Evolutionary conservation across 1,140 invertebrate species (phyloP).

Genomic region (Neoseiulus cucumeris): DNA sequence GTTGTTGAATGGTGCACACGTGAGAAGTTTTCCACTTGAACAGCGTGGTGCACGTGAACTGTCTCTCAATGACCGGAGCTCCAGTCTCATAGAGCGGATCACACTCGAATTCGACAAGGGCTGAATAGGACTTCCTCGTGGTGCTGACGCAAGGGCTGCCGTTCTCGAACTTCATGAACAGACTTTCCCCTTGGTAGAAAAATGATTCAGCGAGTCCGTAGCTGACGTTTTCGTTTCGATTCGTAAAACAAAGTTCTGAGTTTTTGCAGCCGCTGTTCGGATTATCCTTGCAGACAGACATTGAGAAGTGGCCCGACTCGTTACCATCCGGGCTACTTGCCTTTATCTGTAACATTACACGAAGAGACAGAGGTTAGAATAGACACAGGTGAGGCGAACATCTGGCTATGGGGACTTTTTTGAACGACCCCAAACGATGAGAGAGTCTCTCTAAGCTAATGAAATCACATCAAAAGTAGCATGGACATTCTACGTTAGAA

Average conservation of each 20-base stretch:
- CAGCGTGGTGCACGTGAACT: conserved; percentile 20
- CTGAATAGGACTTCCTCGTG: conserved; percentile 10
- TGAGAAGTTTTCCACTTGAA: conserved; percentile 25
- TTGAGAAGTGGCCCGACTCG: not conserved
- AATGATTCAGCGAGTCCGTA: conserved; percentile 12
- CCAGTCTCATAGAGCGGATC: conserved; percentile 17
- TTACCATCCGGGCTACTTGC: not conserved
- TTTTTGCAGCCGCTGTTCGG: not conserved
- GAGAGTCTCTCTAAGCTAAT: too few species aligned
- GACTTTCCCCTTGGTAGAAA: conserved; percentile 9
- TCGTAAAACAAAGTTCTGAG: not conserved
- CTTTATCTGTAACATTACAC: not conserved
- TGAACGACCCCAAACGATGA: too few species aligned
- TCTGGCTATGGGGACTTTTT: too few species aligned
- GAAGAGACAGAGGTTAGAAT: too few species aligned
- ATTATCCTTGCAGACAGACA: conserved; percentile 2
- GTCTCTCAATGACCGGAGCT: conserved; percentile 14
- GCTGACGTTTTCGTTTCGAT: not conserved
- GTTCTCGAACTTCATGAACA: conserved; percentile 13
- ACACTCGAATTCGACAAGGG: conserved; percentile 22
- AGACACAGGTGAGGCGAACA: too few species aligned
- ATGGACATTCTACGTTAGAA: too few species aligned
- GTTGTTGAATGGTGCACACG: conserved; percentile 21
- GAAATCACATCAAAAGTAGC: too few species aligned
- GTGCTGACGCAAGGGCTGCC: conserved; percentile 6